A percentile compares a stretch with the other conserved stretches of the same genome.
Conservation (phyloP, 2,113 vertebrate species). For the Sylvia atricapilla region DNA sequence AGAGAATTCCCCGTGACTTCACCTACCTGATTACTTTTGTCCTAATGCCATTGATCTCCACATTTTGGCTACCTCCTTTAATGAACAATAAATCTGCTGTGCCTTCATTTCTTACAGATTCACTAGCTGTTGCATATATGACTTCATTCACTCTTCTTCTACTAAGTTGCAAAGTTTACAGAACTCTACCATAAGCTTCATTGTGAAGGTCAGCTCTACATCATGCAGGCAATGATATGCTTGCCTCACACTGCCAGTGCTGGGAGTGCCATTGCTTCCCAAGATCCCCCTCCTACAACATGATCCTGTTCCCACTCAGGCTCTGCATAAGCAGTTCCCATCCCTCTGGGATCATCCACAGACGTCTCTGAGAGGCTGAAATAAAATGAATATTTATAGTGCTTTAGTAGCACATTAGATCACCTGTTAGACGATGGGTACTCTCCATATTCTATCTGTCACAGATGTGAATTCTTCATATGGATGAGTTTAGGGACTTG, state of each 20-base stretch:
- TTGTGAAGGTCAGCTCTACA: neutral
- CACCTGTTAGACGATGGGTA: neutral
- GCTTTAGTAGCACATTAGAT: neutral
- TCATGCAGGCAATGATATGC: neutral
- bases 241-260: neutral
- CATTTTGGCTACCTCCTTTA: neutral
- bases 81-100: neutral
- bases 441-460: slow-evolving; percentile 32
- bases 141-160: neutral
- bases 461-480: neutral
- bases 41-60: neutral
- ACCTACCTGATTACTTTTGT: neutral
- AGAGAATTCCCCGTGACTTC: neutral
- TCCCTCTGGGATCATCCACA: neutral
- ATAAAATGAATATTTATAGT: slow-evolving; percentile 13
- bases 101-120: neutral
- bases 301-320: neutral
- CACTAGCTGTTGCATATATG: neutral
- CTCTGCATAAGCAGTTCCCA: neutral
- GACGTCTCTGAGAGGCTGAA: neutral
- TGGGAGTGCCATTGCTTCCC: neutral
- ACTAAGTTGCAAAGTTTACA: neutral
- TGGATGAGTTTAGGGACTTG: slow-evolving; percentile 8
- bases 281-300: neutral
- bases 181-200: neutral